Base-by-base conservation (phyloP, 2,113 vertebrate genomes). In the Hippocampus abdominalis region DNA sequence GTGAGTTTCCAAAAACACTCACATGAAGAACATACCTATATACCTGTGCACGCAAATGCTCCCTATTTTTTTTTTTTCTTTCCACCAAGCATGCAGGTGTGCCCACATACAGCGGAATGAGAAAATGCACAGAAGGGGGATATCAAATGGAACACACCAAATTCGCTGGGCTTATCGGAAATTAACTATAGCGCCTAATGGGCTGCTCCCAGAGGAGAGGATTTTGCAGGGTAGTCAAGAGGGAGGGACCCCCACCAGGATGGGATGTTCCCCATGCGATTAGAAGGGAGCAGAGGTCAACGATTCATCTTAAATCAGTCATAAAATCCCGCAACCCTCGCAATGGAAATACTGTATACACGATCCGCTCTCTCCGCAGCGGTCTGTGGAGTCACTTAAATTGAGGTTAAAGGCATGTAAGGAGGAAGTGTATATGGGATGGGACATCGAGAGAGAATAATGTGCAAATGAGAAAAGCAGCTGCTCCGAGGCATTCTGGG, bases 401-500 rank as follows among this genome's bases (percentile, higher is more conserved):
- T 76, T 77, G 66, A 64, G 57, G 32, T 76, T 82, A 76, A 67
- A 46, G 59, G 68, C 75, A 81, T 84, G 73, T 84, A 81, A 70
- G 70, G 73, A 78, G 72, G 64, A 82, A 75, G 72, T 66, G 20
- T 36, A 16, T 56, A 74, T 15, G 3, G 66, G 57, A 69, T 57
- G 70, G 73, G 79, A 66, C 68, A 73, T 82, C 79, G 81, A 79
- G 73, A 79, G 73, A 83, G 84, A 83, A 71, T 79, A 79, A 83
- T 81, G 82, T 60, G 53, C 69, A 84, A 92, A 92, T 76, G 84
- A 87, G 84, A 87, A 92, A 92, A 90, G 77, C 90, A 92, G 89
- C 88, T 92, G 90, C 80, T 82, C 78, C 56, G 12, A 88, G 68
- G 85, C 81, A 92, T 93, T 93, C 89, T 90, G 90, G 89, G 89